A percentile compares a stretch with the other conserved stretches of the same genome.
These are phyloP conservation scores for Lepidurus couesii DNA, from an alignment of 1,140 invertebrate genomes.

Conservation along the genomic window DNA sequence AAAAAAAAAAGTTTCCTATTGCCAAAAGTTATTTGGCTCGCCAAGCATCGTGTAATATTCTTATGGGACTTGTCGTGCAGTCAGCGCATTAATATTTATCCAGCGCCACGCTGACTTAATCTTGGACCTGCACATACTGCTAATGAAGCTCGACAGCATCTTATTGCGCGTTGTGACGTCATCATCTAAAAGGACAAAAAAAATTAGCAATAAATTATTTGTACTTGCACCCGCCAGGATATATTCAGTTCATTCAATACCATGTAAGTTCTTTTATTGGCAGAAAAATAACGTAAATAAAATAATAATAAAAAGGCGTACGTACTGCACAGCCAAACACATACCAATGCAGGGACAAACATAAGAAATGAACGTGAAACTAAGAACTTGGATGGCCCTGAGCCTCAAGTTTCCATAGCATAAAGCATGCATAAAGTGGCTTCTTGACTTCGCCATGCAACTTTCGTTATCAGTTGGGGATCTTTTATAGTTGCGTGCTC, in stretches of 20 bases:
- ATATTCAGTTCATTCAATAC: too few species aligned
- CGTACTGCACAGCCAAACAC: too few species aligned
- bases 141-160: neutral
- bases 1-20: too few species aligned
- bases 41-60: too few species aligned
- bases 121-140: neutral
- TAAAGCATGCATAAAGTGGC: neutral
- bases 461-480: neutral
- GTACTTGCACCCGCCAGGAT: too few species aligned
- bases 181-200: neutral
- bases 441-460: neutral
- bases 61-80: neutral
- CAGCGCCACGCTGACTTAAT: neutral
- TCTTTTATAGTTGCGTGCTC: slow-evolving; percentile 3
- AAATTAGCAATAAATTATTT: too few species aligned
- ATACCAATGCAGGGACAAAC: too few species aligned
- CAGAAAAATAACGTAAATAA: too few species aligned
- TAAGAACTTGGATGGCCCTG: neutral
- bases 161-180: neutral
- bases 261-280: too few species aligned
- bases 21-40: too few species aligned
- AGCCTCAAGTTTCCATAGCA: neutral
- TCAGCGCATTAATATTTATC: slow-evolving; percentile 1
- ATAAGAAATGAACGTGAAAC: neutral
- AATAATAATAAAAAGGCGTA: too few species aligned